phyloP scores from a whole-genome alignment of 2,888 invertebrate species.

The Agriopis aurantiaria region DNA sequence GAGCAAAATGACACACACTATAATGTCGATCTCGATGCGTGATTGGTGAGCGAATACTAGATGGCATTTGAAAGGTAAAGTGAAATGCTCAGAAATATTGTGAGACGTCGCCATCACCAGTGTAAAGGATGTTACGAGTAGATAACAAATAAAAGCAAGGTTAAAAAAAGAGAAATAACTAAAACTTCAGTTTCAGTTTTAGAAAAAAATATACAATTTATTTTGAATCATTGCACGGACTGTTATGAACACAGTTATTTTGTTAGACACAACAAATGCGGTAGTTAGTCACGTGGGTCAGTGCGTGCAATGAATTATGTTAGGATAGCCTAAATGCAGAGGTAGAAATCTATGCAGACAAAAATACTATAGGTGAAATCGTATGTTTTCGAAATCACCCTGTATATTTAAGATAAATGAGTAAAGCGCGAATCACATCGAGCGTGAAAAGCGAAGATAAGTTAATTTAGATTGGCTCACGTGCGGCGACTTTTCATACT shows the following conservation, averaged over 20 bases:
- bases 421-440: background rate
- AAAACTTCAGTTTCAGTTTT: background rate
- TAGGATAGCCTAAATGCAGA: slow-evolving; percentile 27
- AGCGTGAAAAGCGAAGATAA: background rate
- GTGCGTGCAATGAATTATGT: slow-evolving; percentile 32
- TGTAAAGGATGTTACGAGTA: slow-evolving; percentile 30
- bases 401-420: background rate
- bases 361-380: background rate
- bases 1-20: too few species aligned
- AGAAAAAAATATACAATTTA: slow-evolving; percentile 7
- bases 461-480: background rate
- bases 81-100: slow-evolving; percentile 5
- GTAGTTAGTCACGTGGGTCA: slow-evolving; percentile 27
- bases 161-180: slow-evolving; percentile 7
- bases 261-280: slow-evolving; percentile 25
- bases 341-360: slow-evolving; percentile 2
- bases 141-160: slow-evolving; percentile 23
- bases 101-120: slow-evolving; percentile 28
- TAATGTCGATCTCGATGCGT: too few species aligned
- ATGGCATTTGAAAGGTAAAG: background rate
- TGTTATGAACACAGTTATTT: slow-evolving; percentile 22
- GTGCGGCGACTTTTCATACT: background rate
- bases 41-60: background rate
- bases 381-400: background rate
- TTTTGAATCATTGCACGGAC: slow-evolving; percentile 32